Conservation (phyloP, 2,113 vertebrate genomes). For the Corapipo altera region DNA sequence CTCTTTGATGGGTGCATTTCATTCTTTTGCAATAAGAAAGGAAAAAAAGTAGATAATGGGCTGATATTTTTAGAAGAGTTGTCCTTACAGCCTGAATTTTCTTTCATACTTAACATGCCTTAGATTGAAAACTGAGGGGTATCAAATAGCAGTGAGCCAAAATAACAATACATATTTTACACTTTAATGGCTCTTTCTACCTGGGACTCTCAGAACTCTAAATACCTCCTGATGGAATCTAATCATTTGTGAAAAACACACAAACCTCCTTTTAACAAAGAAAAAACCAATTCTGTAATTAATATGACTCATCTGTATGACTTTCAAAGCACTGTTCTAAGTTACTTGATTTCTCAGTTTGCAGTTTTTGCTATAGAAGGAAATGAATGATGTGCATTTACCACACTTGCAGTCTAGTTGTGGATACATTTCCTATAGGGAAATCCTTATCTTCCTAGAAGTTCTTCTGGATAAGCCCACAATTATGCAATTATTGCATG, state of each 20-base stretch:
- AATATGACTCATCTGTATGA: constrained; percentile 10
- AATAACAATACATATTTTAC: not conserved
- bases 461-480: not conserved
- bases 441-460: not conserved
- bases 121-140: not conserved
- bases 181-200: not conserved
- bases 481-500: not conserved
- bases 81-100: not conserved
- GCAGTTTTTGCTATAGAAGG: not conserved
- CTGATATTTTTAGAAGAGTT: not conserved
- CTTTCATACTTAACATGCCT: not conserved
- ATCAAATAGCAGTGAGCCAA: not conserved
- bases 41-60: not conserved
- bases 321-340: constrained; percentile 31
- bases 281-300: constrained; percentile 35
- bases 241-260: constrained; percentile 26
- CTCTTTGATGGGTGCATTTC: not conserved
- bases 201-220: not conserved
- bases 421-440: not conserved
- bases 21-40: not conserved
- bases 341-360: constrained; percentile 22
- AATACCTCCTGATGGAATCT: not conserved
- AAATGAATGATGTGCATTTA: constrained; percentile 15
- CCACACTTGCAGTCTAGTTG: not conserved
- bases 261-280: not conserved